Conservation (phyloP, 2,797 vertebrate genomes). For the Neosilurus hyrtlii region DNA sequence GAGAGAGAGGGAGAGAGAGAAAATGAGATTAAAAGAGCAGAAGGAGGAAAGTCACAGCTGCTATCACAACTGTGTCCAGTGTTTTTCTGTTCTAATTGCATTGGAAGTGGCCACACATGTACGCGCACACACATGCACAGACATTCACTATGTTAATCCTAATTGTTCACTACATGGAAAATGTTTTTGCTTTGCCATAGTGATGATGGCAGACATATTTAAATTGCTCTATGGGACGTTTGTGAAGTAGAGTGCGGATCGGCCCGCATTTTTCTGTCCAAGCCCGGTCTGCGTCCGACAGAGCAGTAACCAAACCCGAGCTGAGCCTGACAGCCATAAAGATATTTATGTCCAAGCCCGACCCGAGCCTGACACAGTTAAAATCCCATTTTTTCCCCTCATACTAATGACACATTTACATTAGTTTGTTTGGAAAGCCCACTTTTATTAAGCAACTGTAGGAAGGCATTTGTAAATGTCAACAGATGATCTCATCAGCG, state of each 20-base stretch:
- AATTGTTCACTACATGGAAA: neutral
- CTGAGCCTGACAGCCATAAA: no score
- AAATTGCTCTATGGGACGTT: neutral
- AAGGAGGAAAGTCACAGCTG: conserved; percentile 2
- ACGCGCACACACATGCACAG: neutral
- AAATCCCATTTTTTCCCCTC: no score
- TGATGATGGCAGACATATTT: neutral
- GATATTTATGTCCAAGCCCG: no score
- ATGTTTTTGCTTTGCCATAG: conserved; percentile 5
- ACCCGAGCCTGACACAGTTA: no score
- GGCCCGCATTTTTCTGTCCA: no score
- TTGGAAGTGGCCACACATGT: neutral
- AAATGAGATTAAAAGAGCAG: conserved; percentile 4
- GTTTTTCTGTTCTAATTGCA: neutral
- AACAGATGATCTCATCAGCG: no score
- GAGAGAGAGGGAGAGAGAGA: neutral
- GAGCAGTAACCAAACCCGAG: no score
- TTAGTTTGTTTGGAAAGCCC: no score
- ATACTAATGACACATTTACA: no score
- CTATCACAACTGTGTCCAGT: conserved; percentile 1
- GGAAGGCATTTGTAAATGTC: no score
- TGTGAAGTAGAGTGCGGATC: neutral
- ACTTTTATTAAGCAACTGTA: no score
- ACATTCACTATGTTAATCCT: neutral
- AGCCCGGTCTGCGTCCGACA: no score